Evolutionary conservation across 2,113 vertebrate genomes (phyloP).

Genomic region (Grus americana): DNA sequence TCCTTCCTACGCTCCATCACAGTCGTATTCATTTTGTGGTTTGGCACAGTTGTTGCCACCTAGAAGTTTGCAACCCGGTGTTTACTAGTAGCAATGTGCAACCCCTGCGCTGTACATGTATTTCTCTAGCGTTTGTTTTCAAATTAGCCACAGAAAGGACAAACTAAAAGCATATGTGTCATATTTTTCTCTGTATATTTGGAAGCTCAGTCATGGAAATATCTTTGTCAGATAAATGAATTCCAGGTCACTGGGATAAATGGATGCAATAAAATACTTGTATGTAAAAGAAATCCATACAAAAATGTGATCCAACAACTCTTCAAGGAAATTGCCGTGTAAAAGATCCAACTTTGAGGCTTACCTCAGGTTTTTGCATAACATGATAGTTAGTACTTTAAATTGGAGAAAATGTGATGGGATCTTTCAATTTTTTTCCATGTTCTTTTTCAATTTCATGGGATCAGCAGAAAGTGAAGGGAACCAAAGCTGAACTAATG

Average conservation of each 20-base stretch:
- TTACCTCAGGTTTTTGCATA: conserved; percentile 51
- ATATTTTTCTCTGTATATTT: neutral
- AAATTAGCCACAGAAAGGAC: conserved; percentile 13
- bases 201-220: conserved; percentile 39
- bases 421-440: neutral
- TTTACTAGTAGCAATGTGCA: neutral
- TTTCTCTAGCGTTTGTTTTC: neutral
- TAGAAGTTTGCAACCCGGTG: neutral
- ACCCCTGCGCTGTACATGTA: neutral
- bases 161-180: conserved; percentile 54
- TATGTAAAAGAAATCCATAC: neutral
- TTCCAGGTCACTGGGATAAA: conserved; percentile 51
- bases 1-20: neutral
- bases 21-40: neutral
- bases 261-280: conserved; percentile 20
- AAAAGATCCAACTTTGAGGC: conserved; percentile 49
- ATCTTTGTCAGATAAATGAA: conserved; percentile 36
- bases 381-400: conserved; percentile 21
- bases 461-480: conserved; percentile 37
- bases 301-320: conserved; percentile 26
- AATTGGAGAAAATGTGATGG: conserved; percentile 7
- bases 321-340: conserved; percentile 44
- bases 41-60: neutral
- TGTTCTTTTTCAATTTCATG: conserved; percentile 33
- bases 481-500: conserved; percentile 19